Percentiles rank a stretch among this genome's conserved stretches.
These are phyloP conservation scores for Cantharis lateralis DNA, from an alignment of 2,888 invertebrate genomes.

Conservation along the genomic window DNA sequence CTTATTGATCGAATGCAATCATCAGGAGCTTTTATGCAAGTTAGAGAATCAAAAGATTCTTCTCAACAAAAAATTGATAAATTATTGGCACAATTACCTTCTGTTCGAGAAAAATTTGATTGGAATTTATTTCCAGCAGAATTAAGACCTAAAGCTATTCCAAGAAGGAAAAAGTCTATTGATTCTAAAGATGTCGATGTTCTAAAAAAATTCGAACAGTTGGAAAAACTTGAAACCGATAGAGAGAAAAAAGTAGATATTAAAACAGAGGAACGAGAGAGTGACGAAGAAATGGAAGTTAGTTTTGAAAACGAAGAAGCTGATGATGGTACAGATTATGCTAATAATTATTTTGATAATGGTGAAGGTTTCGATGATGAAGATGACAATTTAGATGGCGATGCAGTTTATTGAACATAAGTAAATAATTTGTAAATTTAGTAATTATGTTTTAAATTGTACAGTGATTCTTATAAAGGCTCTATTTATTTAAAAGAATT, in stretches of 20 bases:
- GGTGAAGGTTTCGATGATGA: slow-evolving; percentile 87
- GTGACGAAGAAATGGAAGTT: slow-evolving; percentile 63
- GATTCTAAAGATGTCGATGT: slow-evolving; percentile 42
- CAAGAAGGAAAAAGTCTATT: slow-evolving; percentile 46
- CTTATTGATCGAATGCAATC: slow-evolving; percentile 73
- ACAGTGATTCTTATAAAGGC: background rate
- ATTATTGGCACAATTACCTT: slow-evolving; percentile 58
- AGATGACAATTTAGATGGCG: slow-evolving; percentile 84
- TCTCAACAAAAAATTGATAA: slow-evolving; percentile 65
- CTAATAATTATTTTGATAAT: slow-evolving; percentile 86
- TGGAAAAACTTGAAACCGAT: slow-evolving; percentile 71
- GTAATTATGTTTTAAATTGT: background rate
- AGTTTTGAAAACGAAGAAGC: slow-evolving; percentile 81
- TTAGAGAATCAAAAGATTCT: slow-evolving; percentile 56
- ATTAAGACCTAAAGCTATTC: slow-evolving; percentile 60
- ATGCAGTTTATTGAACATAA: slow-evolving; percentile 69
- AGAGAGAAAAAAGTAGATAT: slow-evolving; percentile 56
- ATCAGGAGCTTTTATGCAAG: slow-evolving; percentile 65
- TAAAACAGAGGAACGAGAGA: slow-evolving; percentile 62
- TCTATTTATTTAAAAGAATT: background rate
- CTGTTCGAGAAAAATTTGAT: slow-evolving; percentile 57
- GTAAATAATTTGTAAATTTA: background rate
- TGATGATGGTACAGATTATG: slow-evolving; percentile 88
- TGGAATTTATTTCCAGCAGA: slow-evolving; percentile 70
- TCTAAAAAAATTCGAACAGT: slow-evolving; percentile 38